Percentiles rank a stretch among this genome's conserved stretches.
phyloP scores from a whole-genome alignment of 2,888 invertebrate genomes.

The Deilephila porcellus region DNA sequence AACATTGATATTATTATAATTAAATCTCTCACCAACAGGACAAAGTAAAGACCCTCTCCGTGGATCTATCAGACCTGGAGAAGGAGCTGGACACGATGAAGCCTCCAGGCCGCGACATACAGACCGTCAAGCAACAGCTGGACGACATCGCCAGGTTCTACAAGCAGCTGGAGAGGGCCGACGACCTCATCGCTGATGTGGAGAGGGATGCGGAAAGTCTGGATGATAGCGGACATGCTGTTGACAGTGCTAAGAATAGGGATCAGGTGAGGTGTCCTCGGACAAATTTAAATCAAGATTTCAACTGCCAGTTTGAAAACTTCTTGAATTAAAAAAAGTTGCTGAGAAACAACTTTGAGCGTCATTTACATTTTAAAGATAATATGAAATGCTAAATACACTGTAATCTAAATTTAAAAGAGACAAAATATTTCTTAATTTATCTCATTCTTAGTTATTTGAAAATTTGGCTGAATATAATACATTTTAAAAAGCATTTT shows the following conservation, averaged over 20 bases:
- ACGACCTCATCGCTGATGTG: conserved; percentile 87
- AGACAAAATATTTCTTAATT: no score
- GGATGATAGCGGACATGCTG: conserved; percentile 93
- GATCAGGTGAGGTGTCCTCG: conserved; percentile 85
- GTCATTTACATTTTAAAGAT: no score
- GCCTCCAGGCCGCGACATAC: conserved; percentile 94
- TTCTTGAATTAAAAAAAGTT: no score
- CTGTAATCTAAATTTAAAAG: no score
- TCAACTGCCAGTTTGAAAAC: no score
- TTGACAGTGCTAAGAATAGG: conserved; percentile 91
- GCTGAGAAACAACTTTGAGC: no score
- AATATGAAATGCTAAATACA: no score
- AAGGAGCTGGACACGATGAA: conserved; percentile 93
- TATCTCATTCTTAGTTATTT: no score
- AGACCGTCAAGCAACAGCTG: conserved; percentile 92
- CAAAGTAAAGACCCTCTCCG: conserved; percentile 90
- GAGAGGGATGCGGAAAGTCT: conserved; percentile 90
- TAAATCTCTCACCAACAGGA: conserved; percentile 76
- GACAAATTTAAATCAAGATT: no score
- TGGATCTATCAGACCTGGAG: conserved; percentile 92
- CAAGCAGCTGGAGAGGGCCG: conserved; percentile 87
- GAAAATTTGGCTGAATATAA: no score
- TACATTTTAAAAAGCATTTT: no score
- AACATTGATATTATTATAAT: neutral
- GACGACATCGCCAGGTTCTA: conserved; percentile 90